Base-by-base conservation (phyloP, 2,113 vertebrate genomes). In the Xerus inauris region DNA sequence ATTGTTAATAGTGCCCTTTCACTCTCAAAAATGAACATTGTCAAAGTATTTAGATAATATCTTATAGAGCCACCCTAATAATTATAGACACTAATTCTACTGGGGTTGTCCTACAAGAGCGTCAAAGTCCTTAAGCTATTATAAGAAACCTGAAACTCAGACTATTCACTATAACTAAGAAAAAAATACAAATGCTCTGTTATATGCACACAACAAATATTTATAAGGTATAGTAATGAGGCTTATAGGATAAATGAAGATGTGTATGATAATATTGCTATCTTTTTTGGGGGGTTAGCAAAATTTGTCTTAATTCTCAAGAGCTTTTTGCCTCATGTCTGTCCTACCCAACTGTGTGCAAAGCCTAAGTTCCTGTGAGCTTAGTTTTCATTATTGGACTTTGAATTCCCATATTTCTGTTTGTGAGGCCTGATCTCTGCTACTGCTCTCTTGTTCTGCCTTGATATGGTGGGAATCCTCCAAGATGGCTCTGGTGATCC, bases 71-170 rank as follows among this genome's bases (percentile, higher is more conserved):
- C 26, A 75, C 40, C 13, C 5, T 71, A 24, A 10, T 83, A 75
- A 91, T 54, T 73, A 62, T 59, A 87, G 77, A 83, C 28, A 90
- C 47, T 73, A 28, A 51, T 54, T 86, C 67, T 57, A 69, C 47
- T 4, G 91, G 54, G 3, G 8, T 75, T 62, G 73, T 40, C 54
- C 13, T 83, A 3, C 42, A 30, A 73, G 47, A 79, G 22, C 83
- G 49, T 73, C 32, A 93, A 77, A 87, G 77, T 86, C 42, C 89
- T 57, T 73, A 81, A 76, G 32, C 6, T 16, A 47, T 83, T 82
- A 64, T 76, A 76, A 90, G 26, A 97, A 85, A 80, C 13, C 38
- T 57, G 69, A 80, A 89, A 89, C n/a, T n/a, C n/a, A n/a, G 38
- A 35, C 32, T 11, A 76, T 69, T 69, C 40, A 69, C 8, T 81